These are phyloP conservation scores for Fistularia tabacaria DNA, from an alignment of 2,797 vertebrate genomes.

Conservation along the genomic window DNA sequence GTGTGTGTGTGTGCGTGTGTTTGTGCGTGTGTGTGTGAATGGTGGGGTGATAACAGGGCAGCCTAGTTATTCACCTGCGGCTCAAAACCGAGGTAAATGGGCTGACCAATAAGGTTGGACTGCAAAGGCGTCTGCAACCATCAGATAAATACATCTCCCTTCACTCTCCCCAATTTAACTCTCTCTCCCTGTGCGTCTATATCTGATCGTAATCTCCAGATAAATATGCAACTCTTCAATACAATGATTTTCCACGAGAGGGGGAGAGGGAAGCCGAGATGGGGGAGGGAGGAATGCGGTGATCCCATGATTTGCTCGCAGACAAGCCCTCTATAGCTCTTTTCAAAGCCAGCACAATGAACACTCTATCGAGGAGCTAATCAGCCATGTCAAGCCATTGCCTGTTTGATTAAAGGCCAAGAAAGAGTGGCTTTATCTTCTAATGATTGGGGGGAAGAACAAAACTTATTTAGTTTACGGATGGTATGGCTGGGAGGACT, in stretches of 20 bases:
- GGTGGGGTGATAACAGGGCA: too few relatives aligned
- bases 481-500: conserved; percentile 34
- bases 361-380: conserved; percentile 70
- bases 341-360: conserved; percentile 71
- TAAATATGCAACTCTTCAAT: conserved; percentile 15
- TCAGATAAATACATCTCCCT: neutral
- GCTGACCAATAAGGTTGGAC: conserved; percentile 15
- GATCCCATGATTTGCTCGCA: conserved; percentile 71
- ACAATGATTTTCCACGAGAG: conserved; percentile 26
- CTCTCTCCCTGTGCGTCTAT: conserved; percentile 1
- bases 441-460: conserved; percentile 52
- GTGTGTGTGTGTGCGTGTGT: neutral
- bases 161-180: neutral
- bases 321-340: conserved; percentile 57
- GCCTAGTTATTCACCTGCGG: conserved; percentile 19
- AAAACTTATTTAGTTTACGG: conserved; percentile 58
- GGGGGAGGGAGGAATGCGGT: conserved; percentile 65
- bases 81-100: conserved; percentile 12
- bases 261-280: conserved; percentile 11
- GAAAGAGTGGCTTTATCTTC: conserved; percentile 68
- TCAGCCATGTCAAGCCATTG: conserved; percentile 69
- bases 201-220: conserved; percentile 18
- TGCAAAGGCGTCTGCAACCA: conserved; percentile 8
- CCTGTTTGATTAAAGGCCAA: conserved; percentile 72
- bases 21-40: neutral